Evolutionary conservation across 2,113 vertebrate species (phyloP), one percentile per base, ranked within the genome.

Genomic region (Odobenus rosmarus): DNA sequence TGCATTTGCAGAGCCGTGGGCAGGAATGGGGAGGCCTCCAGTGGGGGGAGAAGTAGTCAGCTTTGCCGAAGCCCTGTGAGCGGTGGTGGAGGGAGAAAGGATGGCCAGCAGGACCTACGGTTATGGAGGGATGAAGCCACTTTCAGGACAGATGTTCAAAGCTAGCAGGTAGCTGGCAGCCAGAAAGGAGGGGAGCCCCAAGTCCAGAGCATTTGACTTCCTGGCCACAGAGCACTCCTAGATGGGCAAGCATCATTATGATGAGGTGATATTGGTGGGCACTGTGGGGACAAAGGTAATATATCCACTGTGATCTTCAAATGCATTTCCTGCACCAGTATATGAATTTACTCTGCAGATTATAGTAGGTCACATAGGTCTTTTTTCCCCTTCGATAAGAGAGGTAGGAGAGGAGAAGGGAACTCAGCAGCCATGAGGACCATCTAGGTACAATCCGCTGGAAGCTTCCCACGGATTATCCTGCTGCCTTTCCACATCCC

Each of bases 261-360:
- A 18, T 23, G 42, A 33, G 15, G 21, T 0, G 1, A 49, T 13
- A 6, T 39, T 31, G 5, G 3, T 28, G 28, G 2, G 6, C 6
- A 9, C 28, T 26, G 4, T 57, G 24, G 19, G 21, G 10, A 10
- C 39, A 33, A 46, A 84, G 53, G 76, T 77, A 10, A 88, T 10
- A 24, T 19, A 8, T 51, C 49, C 19, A 42, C 10, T 2, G 7
- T 31, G 26, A 59, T 23, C 59, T 80, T 67, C 61, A 55, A 11
- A 3, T 23, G 1, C n/a, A 31, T 12, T 42, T 53, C 57, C 42
- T 59, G 10, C 39, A 13, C 9, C 36, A 69, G 36, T 31, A 1
- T 28, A 21, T 28, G 10, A 39, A 69, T 71, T 53, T 82, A 6
- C 18, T 33, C 36, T 57, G 49, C 33, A 42, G 13, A 33, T 8